Conservation (phyloP, 2,797 vertebrate genomes). For the Microchirus variegatus region DNA sequence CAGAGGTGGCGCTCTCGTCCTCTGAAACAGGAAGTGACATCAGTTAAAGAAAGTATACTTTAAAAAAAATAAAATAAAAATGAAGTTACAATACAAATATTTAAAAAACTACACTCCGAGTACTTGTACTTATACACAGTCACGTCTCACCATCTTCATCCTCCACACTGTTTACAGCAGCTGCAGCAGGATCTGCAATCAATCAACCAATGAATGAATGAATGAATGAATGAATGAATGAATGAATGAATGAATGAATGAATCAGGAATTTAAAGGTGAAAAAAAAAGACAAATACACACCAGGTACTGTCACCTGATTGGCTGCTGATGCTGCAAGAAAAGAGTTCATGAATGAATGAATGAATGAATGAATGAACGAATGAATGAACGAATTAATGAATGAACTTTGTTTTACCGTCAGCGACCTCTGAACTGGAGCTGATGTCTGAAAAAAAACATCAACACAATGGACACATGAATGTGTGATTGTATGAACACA, state of each 20-base stretch:
- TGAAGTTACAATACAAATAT: neutral
- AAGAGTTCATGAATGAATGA: neutral
- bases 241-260: constrained; percentile 2
- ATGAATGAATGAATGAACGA: neutral
- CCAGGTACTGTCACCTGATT: constrained; percentile 65
- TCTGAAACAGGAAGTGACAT: constrained; percentile 40
- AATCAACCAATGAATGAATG: constrained; percentile 3
- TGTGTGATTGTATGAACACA: neutral
- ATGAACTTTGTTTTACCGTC: constrained; percentile 54
- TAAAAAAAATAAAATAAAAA: too few relatives aligned
- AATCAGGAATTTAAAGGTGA: neutral
- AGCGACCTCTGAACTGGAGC: constrained; percentile 70
- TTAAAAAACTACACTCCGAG: too few relatives aligned
- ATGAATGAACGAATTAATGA: neutral
- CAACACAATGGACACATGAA: neutral
- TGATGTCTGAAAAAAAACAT: constrained; percentile 69
- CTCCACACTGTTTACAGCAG: constrained; percentile 68
- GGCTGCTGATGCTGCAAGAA: constrained; percentile 46
- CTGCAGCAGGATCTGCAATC: constrained; percentile 52
- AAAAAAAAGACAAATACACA: constrained; percentile 33
- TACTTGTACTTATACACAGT: neutral
- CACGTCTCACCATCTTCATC: constrained; percentile 71
- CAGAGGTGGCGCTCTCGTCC: constrained; percentile 56
- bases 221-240: constrained; percentile 6
- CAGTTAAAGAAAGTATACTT: neutral